Conservation (phyloP, 35 echinoderm and acorn worm species). For the Amphiura filiformis region DNA sequence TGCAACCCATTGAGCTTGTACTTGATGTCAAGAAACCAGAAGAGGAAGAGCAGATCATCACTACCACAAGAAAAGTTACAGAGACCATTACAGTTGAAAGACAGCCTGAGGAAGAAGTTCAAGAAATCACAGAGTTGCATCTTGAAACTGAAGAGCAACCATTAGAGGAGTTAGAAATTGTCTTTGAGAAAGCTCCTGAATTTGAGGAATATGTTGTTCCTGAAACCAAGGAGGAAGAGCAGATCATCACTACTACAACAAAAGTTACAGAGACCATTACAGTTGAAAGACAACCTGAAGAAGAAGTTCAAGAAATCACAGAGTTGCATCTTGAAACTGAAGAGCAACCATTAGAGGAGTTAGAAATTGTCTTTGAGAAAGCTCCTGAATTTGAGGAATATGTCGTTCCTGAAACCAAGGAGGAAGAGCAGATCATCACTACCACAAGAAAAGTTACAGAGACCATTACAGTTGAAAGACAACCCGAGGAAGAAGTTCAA, state of each 20-base stretch:
- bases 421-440: not conserved
- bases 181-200: not conserved
- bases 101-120: conserved; percentile 34
- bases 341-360: conserved; percentile 43
- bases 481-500: too few relatives aligned
- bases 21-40: conserved; percentile 43
- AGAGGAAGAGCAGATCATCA: not conserved
- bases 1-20: conserved; percentile 69
- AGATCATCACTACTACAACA: not conserved
- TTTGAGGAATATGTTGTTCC: conserved; percentile 36
- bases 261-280: not conserved
- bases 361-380: not conserved
- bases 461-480: not conserved
- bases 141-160: conserved; percentile 35
- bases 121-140: not conserved
- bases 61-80: not conserved
- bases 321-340: conserved; percentile 3
- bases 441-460: not conserved
- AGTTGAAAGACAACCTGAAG: conserved; percentile 25
- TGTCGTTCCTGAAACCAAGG: conserved; percentile 21
- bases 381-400: conserved; percentile 8
- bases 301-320: conserved; percentile 11
- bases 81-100: not conserved
- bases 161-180: conserved; percentile 22
- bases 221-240: not conserved